These are phyloP conservation scores for Propithecus coquereli DNA, from an alignment of 2,113 vertebrate species.

Conservation along the genomic window DNA sequence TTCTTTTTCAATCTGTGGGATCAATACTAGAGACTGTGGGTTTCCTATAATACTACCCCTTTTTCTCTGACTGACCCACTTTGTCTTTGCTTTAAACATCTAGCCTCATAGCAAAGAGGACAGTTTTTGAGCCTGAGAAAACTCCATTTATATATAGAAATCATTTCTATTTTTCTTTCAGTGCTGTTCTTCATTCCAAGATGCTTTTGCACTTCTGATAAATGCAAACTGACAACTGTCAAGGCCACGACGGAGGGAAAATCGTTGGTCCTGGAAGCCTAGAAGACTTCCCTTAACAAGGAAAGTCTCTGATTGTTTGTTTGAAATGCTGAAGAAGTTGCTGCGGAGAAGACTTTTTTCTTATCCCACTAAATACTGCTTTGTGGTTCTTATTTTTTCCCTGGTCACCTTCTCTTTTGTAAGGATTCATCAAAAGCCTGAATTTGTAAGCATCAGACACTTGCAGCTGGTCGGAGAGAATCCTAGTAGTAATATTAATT, in stretches of 20 bases:
- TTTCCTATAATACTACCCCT: not conserved
- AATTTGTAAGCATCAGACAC: conserved; percentile 69
- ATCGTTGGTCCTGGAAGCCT: not conserved
- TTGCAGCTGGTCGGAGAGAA: conserved; percentile 81
- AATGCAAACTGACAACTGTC: not conserved
- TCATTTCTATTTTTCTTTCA: conserved; percentile 66
- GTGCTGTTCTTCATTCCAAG: conserved; percentile 47
- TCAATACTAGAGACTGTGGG: not conserved
- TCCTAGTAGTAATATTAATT: conserved; percentile 82
- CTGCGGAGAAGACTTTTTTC: conserved; percentile 86
- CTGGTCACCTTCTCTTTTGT: conserved; percentile 77
- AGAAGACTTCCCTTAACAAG: not conserved
- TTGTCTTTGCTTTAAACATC: not conserved
- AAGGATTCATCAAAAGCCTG: conserved; percentile 80
- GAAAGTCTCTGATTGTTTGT: not conserved
- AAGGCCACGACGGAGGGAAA: conserved; percentile 13
- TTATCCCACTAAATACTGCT: conserved; percentile 76
- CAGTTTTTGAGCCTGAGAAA: not conserved
- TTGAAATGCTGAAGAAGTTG: conserved; percentile 78
- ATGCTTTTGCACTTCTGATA: conserved; percentile 19
- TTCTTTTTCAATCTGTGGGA: not conserved
- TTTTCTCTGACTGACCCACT: not conserved
- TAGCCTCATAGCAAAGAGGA: not conserved
- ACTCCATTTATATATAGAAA: not conserved
- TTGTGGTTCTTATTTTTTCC: conserved; percentile 76